Evolutionary conservation across 1,140 invertebrate species (phyloP).

Genomic region (Drosophila parvula): DNA sequence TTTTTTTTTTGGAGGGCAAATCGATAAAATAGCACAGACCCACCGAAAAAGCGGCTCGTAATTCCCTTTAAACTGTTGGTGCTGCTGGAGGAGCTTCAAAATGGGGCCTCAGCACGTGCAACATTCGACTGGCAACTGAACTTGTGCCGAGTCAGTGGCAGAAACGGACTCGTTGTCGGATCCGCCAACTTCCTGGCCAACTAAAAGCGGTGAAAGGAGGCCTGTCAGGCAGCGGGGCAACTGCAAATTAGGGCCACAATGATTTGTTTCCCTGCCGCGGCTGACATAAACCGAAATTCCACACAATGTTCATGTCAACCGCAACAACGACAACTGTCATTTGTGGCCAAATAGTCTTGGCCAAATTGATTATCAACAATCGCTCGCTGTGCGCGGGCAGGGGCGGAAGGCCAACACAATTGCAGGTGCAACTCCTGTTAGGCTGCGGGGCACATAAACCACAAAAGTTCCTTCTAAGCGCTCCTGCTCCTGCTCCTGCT

Average conservation of each 20-base stretch:
- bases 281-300: conserved; percentile 60
- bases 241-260: conserved; percentile 66
- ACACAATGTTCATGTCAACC: conserved; percentile 66
- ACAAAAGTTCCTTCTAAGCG: conserved; percentile 51
- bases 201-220: conserved; percentile 9
- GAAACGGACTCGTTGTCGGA: conserved; percentile 26
- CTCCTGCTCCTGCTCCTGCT: background rate
- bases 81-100: conserved; percentile 22
- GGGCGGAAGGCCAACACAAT: conserved; percentile 24
- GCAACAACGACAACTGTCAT: conserved; percentile 62
- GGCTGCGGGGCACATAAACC: conserved; percentile 45
- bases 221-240: conserved; percentile 39
- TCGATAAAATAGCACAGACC: conserved; percentile 70
- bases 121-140: conserved; percentile 56
- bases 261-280: conserved; percentile 52
- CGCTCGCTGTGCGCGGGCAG: conserved; percentile 8
- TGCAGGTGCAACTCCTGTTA: conserved; percentile 53
- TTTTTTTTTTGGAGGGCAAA: conserved; percentile 30
- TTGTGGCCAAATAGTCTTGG: conserved; percentile 64
- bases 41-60: conserved; percentile 8
- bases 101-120: conserved; percentile 62
- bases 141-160: conserved; percentile 57
- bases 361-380: conserved; percentile 77
- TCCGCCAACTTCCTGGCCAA: conserved; percentile 38
- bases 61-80: conserved; percentile 47